Evolutionary conservation across 2,797 vertebrate genomes (phyloP).

Genomic region (Neosilurus mollespiculum): DNA sequence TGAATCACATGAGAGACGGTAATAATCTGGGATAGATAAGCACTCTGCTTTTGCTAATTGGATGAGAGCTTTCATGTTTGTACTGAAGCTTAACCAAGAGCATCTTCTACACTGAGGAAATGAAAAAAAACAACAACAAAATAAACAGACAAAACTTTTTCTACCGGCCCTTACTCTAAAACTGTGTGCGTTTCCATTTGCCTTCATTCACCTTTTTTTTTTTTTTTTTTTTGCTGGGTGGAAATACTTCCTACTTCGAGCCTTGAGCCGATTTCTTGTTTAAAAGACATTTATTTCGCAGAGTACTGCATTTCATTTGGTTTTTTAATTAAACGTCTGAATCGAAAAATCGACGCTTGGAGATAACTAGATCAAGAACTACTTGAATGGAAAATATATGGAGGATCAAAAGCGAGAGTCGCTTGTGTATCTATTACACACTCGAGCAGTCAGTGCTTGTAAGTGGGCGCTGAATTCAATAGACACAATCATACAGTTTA

Average conservation of each 20-base stretch:
- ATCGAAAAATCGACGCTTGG: slow-evolving; percentile 39
- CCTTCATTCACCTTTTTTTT: slow-evolving; percentile 8
- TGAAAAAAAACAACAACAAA: background rate
- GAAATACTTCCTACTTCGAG: slow-evolving; percentile 1
- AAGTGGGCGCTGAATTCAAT: slow-evolving; percentile 54
- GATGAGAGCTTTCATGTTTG: slow-evolving; percentile 52
- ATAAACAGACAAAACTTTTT: background rate
- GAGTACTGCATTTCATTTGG: slow-evolving; percentile 5
- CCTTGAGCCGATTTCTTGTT: background rate
- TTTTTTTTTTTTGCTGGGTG: background rate
- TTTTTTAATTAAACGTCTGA: slow-evolving; percentile 38
- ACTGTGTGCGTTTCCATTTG: background rate
- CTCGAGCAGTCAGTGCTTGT: slow-evolving; percentile 59
- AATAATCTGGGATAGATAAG: slow-evolving; percentile 44
- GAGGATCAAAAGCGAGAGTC: slow-evolving; percentile 38
- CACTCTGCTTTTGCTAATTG: slow-evolving; percentile 44
- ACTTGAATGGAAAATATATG: slow-evolving; percentile 35
- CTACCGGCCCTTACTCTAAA: background rate
- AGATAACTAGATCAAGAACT: slow-evolving; percentile 30
- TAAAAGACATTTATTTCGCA: background rate
- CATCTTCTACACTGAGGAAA: background rate
- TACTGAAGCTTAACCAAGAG: slow-evolving; percentile 4
- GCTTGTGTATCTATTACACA: slow-evolving; percentile 61
- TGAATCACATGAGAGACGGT: slow-evolving; percentile 10
- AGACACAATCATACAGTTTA: slow-evolving; percentile 45